Evolutionary conservation across 2,888 invertebrate genomes (phyloP).

Genomic region (Acanthosepion esculentum): DNA sequence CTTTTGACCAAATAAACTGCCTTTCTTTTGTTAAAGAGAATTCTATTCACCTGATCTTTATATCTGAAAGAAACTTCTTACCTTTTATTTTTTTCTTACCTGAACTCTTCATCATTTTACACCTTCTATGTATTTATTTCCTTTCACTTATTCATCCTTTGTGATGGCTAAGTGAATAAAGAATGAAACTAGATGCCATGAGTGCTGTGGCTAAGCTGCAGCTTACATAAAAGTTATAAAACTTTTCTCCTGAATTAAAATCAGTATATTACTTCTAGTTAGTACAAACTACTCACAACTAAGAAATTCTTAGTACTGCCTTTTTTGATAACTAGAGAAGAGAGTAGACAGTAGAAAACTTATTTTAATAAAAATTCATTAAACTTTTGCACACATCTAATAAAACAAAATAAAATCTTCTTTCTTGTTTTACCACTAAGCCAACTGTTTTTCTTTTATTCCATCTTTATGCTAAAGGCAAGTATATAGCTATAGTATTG

Average conservation of each 20-base stretch:
- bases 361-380: too few species aligned
- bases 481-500: neutral
- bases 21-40: neutral
- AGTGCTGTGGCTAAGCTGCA: too few species aligned
- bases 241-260: neutral
- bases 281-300: neutral
- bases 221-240: neutral
- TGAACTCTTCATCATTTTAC: too few species aligned
- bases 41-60: too few species aligned
- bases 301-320: neutral
- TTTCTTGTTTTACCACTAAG: neutral
- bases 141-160: too few species aligned
- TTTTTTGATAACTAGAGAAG: too few species aligned
- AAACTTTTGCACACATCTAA: neutral
- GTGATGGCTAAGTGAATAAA: too few species aligned
- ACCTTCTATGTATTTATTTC: too few species aligned
- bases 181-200: too few species aligned
- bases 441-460: neutral
- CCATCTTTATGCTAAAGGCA: neutral
- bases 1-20: neutral
- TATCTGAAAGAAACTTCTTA: too few species aligned
- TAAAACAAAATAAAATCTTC: neutral
- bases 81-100: too few species aligned
- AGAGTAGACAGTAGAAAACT: too few species aligned
- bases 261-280: neutral